These are phyloP conservation scores for Empis livida DNA, from an alignment of 2,888 invertebrate species.

Conservation along the genomic window DNA sequence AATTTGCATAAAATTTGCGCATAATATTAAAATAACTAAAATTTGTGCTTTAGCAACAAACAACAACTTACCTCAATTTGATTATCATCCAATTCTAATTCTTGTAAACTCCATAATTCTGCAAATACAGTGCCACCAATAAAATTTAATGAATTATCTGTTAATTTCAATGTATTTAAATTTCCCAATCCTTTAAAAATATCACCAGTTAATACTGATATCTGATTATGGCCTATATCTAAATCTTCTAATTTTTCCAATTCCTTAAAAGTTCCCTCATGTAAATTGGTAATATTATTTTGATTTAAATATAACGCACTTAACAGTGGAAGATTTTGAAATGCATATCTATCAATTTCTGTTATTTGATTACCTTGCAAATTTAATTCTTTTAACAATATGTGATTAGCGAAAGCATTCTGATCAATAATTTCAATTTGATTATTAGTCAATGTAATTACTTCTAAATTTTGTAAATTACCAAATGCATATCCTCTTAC, in stretches of 20 bases:
- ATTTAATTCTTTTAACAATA: slow-evolving; percentile 52
- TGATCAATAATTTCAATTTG: slow-evolving; percentile 53
- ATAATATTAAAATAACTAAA: too few relatives aligned
- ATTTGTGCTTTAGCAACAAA: too few relatives aligned
- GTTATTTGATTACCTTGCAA: slow-evolving; percentile 64
- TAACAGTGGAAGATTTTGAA: slow-evolving; percentile 57
- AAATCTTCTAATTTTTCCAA: slow-evolving; percentile 62
- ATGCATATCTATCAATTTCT: slow-evolving; percentile 59
- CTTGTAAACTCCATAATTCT: slow-evolving; percentile 60
- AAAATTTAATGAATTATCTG: slow-evolving; percentile 60
- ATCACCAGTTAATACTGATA: slow-evolving; percentile 59
- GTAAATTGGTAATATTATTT: slow-evolving; percentile 73
- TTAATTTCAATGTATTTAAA: slow-evolving; percentile 59
- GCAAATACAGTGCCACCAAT: slow-evolving; percentile 68
- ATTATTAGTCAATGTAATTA: slow-evolving; percentile 54
- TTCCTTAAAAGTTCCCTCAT: slow-evolving; percentile 69
- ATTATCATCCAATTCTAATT: slow-evolving; percentile 56
- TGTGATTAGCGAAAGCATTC: slow-evolving; percentile 60
- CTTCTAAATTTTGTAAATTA: slow-evolving; percentile 53
- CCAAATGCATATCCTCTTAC: slow-evolving; percentile 60
- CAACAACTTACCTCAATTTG: slow-evolving; percentile 43
- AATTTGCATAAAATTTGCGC: too few relatives aligned
- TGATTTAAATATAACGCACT: slow-evolving; percentile 67
- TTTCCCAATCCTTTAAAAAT: slow-evolving; percentile 65
- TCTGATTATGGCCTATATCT: slow-evolving; percentile 66